Percentiles rank a stretch among this genome's conserved stretches.
phyloP scores from a whole-genome alignment of 2,113 vertebrate genomes.

The Lamprotornis superbus region DNA sequence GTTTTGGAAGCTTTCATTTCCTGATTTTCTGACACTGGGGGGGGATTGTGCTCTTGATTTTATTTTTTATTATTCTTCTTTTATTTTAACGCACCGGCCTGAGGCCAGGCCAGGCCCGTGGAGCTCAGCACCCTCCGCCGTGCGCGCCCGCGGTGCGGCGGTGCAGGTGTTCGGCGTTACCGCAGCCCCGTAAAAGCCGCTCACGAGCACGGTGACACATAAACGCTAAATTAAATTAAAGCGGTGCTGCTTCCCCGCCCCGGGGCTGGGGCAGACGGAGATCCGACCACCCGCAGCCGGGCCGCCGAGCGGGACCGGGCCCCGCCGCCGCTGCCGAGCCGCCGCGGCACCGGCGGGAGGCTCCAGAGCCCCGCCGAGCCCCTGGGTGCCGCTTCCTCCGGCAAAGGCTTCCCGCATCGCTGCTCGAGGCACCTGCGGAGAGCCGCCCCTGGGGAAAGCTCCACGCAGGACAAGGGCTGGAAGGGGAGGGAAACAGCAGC shows the following conservation, averaged over 20 bases:
- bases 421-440: neutral
- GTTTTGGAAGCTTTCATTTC: neutral
- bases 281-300: neutral
- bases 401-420: neutral
- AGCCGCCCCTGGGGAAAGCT: neutral
- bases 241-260: neutral
- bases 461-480: neutral
- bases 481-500: neutral
- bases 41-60: neutral
- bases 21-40: neutral
- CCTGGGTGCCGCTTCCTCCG: neutral
- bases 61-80: neutral
- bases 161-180: neutral
- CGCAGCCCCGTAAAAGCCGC: neutral
- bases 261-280: neutral
- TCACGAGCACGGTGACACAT: neutral
- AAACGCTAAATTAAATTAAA: conserved; percentile 14
- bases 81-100: neutral
- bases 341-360: neutral
- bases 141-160: neutral
- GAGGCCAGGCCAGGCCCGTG: neutral
- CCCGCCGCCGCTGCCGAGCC: neutral
- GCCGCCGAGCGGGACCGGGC: no score
- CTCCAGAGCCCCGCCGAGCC: neutral
- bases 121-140: neutral